Conservation (phyloP, 2,113 vertebrate genomes). For the Callospermophilus lateralis region DNA sequence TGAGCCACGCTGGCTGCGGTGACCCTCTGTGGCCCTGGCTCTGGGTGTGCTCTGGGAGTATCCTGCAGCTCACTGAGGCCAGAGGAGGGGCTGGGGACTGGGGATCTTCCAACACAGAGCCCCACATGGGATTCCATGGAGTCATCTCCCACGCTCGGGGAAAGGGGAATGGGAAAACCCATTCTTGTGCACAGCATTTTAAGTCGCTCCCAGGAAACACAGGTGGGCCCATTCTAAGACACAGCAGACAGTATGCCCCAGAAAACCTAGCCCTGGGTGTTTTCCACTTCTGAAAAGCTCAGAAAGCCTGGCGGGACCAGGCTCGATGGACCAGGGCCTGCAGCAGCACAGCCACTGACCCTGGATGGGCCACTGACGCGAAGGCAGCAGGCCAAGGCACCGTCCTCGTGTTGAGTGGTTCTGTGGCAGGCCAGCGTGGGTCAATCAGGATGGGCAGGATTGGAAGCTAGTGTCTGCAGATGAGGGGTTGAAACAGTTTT, state of each 20-base stretch:
- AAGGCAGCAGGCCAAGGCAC: too few relatives aligned
- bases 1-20: background rate
- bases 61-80: background rate
- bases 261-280: background rate
- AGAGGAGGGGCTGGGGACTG: background rate
- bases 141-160: too few relatives aligned
- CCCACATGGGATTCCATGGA: background rate
- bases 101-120: too few relatives aligned
- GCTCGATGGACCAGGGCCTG: background rate
- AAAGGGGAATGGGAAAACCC: background rate
- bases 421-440: background rate
- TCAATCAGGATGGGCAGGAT: accelerated
- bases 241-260: accelerated
- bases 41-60: background rate
- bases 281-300: background rate
- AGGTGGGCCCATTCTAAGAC: background rate
- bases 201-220: background rate
- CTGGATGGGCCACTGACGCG: too few relatives aligned
- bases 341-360: too few relatives aligned
- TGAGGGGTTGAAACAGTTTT: background rate
- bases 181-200: background rate
- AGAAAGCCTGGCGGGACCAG: background rate
- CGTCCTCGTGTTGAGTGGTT: background rate
- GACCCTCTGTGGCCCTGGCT: too few relatives aligned
- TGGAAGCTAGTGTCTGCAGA: background rate